phyloP scores from a whole-genome alignment of 2,888 invertebrate species.

The Euplexia lucipara region DNA sequence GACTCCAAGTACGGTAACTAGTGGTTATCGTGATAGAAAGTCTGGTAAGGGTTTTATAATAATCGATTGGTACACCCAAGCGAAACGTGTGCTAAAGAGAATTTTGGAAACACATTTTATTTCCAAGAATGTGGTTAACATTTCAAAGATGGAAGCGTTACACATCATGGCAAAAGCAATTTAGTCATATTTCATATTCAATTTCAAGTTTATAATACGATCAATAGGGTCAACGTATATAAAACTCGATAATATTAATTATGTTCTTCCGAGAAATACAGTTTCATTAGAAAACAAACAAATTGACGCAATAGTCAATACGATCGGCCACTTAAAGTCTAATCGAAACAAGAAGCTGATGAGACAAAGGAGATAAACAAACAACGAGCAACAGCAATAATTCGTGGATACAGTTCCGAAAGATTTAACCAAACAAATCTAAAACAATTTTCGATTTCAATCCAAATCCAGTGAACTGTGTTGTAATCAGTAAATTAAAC shows the following conservation, averaged over 20 bases:
- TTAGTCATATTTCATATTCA: no score
- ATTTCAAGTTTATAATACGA: no score
- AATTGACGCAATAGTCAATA: constrained; percentile 13
- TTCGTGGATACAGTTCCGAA: constrained; percentile 58
- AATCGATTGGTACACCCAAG: constrained; percentile 25
- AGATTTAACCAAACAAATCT: constrained; percentile 63
- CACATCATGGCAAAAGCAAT: no score
- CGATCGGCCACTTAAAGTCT: not conserved
- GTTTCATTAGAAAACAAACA: constrained; percentile 6
- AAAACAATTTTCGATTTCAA: constrained; percentile 67
- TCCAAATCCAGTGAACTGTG: constrained; percentile 59
- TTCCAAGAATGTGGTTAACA: no score
- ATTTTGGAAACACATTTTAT: constrained; percentile 12
- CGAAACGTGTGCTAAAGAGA: constrained; percentile 1
- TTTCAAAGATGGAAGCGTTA: no score
- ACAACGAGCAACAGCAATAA: constrained; percentile 56
- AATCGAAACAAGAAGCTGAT: constrained; percentile 37
- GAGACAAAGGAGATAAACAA: constrained; percentile 50
- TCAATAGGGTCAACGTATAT: not conserved
- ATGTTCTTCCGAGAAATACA: not conserved
- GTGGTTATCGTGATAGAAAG: constrained; percentile 55
- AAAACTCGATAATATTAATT: not conserved
- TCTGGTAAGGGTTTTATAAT: constrained; percentile 51
- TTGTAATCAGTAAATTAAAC: constrained; percentile 68
- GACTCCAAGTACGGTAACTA: constrained; percentile 45